Evolutionary conservation across 2,797 vertebrate genomes (phyloP).

Genomic region (Hephaestus fuliginosus): DNA sequence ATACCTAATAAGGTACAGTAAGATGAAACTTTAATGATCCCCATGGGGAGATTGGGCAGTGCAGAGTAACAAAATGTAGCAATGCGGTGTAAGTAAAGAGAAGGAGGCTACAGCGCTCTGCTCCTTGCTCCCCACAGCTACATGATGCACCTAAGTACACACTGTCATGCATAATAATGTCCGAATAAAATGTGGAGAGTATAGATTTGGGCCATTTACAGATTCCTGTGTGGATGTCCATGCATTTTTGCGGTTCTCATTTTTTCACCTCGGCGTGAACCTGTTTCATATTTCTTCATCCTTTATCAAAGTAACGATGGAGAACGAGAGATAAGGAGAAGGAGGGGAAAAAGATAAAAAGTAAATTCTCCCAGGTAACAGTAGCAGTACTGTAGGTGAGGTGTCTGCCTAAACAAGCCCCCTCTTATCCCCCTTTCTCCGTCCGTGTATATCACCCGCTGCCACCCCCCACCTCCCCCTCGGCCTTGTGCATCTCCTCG

Average conservation of each 20-base stretch:
- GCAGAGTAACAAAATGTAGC: slow-evolving; percentile 51
- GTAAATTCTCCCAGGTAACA: slow-evolving; percentile 39
- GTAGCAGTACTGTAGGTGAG: slow-evolving; percentile 7
- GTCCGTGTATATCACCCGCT: slow-evolving; percentile 31
- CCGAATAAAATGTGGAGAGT: neutral
- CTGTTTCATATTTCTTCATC: slow-evolving; percentile 28
- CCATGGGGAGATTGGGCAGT: slow-evolving; percentile 32
- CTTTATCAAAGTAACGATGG: slow-evolving; percentile 7
- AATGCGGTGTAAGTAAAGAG: slow-evolving; percentile 43
- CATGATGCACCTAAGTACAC: slow-evolving; percentile 41
- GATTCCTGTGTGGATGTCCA: slow-evolving; percentile 13
- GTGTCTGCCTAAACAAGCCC: slow-evolving; percentile 14
- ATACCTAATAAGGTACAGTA: slow-evolving; percentile 41
- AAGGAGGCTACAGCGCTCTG: neutral
- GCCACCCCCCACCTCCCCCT: neutral
- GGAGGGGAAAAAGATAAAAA: slow-evolving; percentile 7
- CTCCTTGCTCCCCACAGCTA: slow-evolving; percentile 22
- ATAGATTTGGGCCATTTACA: slow-evolving; percentile 28
- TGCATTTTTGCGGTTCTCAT: slow-evolving; percentile 9
- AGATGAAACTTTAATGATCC: slow-evolving; percentile 65
- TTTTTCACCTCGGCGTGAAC: slow-evolving; percentile 40
- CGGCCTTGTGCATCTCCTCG: slow-evolving; percentile 48
- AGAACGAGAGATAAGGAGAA: slow-evolving; percentile 27
- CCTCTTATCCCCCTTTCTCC: slow-evolving; percentile 9
- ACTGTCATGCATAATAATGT: slow-evolving; percentile 34